A percentile compares a stretch with the other conserved stretches of the same genome.
phyloP scores from a whole-genome alignment of 2,888 invertebrate species.

The Lampropteryx suffumata region DNA sequence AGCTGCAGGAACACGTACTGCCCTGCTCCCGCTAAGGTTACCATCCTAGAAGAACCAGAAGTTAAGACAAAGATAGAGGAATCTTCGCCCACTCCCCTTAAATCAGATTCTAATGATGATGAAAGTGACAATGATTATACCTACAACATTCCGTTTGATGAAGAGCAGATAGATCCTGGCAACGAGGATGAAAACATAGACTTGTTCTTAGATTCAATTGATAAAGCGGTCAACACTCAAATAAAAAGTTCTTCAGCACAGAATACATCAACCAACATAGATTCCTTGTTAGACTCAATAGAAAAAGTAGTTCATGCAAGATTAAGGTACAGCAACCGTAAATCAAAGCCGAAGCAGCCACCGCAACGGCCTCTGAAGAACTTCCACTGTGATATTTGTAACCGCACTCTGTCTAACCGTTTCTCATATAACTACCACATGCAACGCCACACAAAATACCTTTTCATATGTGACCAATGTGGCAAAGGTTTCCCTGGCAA shows the following conservation, averaged over 20 bases:
- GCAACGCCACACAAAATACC: conserved; percentile 61
- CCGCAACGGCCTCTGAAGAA: conserved; percentile 16
- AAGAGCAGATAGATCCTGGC: not conserved
- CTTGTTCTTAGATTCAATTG: conserved; percentile 25
- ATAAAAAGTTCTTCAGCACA: not conserved
- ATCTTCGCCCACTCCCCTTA: not conserved
- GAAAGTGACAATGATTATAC: conserved; percentile 18
- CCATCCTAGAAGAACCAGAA: not conserved
- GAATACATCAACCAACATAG: not conserved
- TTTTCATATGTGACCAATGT: conserved; percentile 69
- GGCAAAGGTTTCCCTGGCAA: conserved; percentile 61
- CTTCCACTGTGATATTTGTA: conserved; percentile 56
- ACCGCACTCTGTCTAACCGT: conserved; percentile 55
- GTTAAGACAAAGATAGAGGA: not conserved
- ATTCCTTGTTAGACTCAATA: conserved; percentile 14
- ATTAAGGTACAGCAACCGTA: conserved; percentile 1
- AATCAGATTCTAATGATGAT: conserved; percentile 12
- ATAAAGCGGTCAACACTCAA: conserved; percentile 16
- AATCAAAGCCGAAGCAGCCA: not conserved
- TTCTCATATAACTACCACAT: conserved; percentile 61
- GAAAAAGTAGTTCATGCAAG: conserved; percentile 10
- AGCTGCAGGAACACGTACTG: not conserved
- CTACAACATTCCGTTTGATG: conserved; percentile 1
- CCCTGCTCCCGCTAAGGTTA: not conserved
- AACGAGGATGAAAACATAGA: conserved; percentile 18